phyloP scores from a whole-genome alignment of 1,140 invertebrate genomes.

The Drosophila ogumai region DNA sequence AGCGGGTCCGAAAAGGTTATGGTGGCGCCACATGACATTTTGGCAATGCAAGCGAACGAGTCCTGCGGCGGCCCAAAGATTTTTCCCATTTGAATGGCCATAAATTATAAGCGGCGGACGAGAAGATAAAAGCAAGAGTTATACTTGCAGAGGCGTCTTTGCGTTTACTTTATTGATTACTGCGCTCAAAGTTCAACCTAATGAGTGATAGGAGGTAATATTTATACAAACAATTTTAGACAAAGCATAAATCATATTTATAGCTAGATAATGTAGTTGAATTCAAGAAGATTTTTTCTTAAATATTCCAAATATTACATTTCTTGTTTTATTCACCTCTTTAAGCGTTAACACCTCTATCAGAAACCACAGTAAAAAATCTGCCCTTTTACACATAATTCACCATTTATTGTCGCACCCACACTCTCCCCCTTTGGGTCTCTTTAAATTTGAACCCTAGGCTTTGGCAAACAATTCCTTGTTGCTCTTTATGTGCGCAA shows the following conservation, averaged over 20 bases:
- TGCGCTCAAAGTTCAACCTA: slow-evolving; percentile 5
- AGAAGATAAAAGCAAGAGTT: slow-evolving; percentile 36
- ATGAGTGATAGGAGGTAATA: slow-evolving; percentile 7
- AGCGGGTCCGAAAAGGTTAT: slow-evolving; percentile 58
- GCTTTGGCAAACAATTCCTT: slow-evolving; percentile 28
- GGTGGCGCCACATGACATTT: slow-evolving; percentile 53
- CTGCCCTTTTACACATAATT: slow-evolving; percentile 19
- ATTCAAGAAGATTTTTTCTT: not conserved
- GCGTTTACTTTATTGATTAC: slow-evolving; percentile 20
- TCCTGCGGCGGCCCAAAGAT: slow-evolving; percentile 46
- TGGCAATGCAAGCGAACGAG: slow-evolving; percentile 37
- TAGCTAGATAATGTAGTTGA: too few relatives aligned
- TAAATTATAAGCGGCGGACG: slow-evolving; percentile 36
- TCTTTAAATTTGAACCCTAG: slow-evolving; percentile 38
- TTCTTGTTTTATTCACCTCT: not conserved
- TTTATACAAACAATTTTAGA: not conserved
- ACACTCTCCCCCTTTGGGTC: not conserved
- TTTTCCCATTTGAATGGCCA: slow-evolving; percentile 34
- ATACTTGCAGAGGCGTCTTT: slow-evolving; percentile 8
- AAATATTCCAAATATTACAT: not conserved
- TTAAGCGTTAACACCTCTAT: slow-evolving; percentile 15
- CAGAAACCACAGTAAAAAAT: not conserved
- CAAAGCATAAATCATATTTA: not conserved
- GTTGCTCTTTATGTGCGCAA: slow-evolving; percentile 46
- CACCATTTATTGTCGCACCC: slow-evolving; percentile 25